Conservation (phyloP, 2,888 invertebrate species). For the Keiferia lycopersicella region DNA sequence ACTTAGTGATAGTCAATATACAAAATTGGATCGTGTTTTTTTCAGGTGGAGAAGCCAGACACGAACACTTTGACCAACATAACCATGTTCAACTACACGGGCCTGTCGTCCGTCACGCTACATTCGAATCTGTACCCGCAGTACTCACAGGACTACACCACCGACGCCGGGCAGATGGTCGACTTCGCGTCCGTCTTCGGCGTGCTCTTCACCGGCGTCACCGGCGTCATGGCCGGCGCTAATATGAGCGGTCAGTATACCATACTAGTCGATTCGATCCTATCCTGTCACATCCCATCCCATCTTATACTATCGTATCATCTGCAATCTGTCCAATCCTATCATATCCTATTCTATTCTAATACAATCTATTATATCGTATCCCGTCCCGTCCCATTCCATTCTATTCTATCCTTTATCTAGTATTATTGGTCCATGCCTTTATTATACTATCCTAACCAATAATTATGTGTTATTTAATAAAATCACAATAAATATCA, state of each 20-base stretch:
- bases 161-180: constrained; percentile 82
- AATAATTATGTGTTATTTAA: too few relatives aligned
- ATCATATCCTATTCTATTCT: too few relatives aligned
- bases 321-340: neutral
- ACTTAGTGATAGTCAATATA: too few relatives aligned
- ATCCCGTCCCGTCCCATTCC: too few relatives aligned
- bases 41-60: constrained; percentile 88
- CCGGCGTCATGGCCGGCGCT: constrained; percentile 99
- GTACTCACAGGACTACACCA: constrained; percentile 90
- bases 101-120: constrained; percentile 87
- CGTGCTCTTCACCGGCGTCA: constrained; percentile 98
- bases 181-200: constrained; percentile 98
- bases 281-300: neutral
- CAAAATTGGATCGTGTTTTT: too few relatives aligned
- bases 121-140: constrained; percentile 87
- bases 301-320: neutral
- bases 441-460: too few relatives aligned
- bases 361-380: too few relatives aligned
- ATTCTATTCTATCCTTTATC: too few relatives aligned
- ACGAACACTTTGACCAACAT: constrained; percentile 83
- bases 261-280: neutral
- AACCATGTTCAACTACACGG: constrained; percentile 86
- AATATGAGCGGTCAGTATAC: constrained; percentile 97
- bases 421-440: too few relatives aligned
- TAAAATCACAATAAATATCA: too few relatives aligned